Percentiles rank a stretch among this genome's conserved stretches.
phyloP scores from a whole-genome alignment of 2,113 vertebrate species.

The Galbula dea region DNA sequence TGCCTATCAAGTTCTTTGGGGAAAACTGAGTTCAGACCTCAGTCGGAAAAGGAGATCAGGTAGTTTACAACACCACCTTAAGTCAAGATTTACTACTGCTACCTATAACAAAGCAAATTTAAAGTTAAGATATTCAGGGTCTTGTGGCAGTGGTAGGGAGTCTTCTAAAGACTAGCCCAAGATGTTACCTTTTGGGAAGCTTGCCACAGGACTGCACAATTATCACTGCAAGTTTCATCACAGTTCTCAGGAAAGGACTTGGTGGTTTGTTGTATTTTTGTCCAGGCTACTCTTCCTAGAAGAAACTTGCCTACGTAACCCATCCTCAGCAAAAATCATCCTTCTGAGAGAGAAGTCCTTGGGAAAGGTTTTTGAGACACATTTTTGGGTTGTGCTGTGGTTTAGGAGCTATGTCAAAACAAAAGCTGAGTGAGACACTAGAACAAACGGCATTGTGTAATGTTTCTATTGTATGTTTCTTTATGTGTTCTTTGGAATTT shows the following conservation, averaged over 20 bases:
- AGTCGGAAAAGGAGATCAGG: neutral
- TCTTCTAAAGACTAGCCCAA: neutral
- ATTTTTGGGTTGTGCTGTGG: neutral
- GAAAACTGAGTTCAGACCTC: neutral
- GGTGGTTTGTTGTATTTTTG: neutral
- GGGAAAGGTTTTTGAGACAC: neutral
- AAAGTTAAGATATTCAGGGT: neutral
- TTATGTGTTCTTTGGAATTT: neutral
- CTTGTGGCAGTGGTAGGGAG: neutral
- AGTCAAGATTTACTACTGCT: neutral
- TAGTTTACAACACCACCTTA: neutral
- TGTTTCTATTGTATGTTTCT: neutral
- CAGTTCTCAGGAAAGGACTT: neutral
- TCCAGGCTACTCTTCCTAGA: neutral
- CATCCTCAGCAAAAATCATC: neutral
- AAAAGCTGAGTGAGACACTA: neutral
- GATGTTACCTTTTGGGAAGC: neutral
- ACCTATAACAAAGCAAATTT: neutral
- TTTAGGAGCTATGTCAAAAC: neutral
- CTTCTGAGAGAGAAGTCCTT: neutral
- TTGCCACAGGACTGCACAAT: neutral
- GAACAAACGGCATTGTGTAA: neutral
- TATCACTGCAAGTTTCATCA: neutral
- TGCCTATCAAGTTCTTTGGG: neutral
- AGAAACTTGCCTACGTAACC: neutral